Percentiles rank a stretch among this genome's conserved stretches.
These are phyloP conservation scores for Rotaria sp. DNA, from an alignment of 2,888 invertebrate genomes.

Conservation along the genomic window DNA sequence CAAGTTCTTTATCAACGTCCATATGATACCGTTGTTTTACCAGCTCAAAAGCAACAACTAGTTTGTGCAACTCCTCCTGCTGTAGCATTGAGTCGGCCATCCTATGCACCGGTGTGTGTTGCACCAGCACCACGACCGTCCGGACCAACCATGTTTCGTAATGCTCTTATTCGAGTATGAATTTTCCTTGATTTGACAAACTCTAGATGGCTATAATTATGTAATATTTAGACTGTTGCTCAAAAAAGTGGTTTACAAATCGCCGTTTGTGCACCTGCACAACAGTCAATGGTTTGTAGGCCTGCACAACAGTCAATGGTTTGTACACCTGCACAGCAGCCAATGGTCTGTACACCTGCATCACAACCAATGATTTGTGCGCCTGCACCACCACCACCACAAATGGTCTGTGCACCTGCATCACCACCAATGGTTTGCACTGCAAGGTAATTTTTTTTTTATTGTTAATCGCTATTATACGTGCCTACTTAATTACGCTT, in stretches of 20 bases:
- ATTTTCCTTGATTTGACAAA: neutral
- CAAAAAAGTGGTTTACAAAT: neutral
- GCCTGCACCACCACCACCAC: too few relatives aligned
- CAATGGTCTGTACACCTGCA: too few relatives aligned
- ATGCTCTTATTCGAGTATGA: slow-evolving; percentile 3
- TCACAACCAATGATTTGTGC: too few relatives aligned
- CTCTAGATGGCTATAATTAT: neutral
- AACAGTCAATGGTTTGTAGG: too few relatives aligned
- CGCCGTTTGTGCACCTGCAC: too few relatives aligned
- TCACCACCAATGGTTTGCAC: neutral
- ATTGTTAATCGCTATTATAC: neutral
- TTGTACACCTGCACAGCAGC: too few relatives aligned
- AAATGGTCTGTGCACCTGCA: too few relatives aligned
- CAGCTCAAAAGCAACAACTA: neutral
- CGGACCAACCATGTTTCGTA: neutral
- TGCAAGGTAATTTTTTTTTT: neutral
- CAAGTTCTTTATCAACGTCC: slow-evolving; percentile 19
- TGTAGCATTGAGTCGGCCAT: slow-evolving; percentile 8
- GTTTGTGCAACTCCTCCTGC: neutral
- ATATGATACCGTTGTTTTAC: neutral
- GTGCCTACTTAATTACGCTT: neutral
- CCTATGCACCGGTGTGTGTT: neutral
- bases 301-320: too few relatives aligned
- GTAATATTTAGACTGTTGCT: neutral
- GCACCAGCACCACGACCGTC: neutral